Evolutionary conservation across 2,888 invertebrate genomes (phyloP), one percentile per base, ranked within the genome.

Genomic region (Bibio marci): DNA sequence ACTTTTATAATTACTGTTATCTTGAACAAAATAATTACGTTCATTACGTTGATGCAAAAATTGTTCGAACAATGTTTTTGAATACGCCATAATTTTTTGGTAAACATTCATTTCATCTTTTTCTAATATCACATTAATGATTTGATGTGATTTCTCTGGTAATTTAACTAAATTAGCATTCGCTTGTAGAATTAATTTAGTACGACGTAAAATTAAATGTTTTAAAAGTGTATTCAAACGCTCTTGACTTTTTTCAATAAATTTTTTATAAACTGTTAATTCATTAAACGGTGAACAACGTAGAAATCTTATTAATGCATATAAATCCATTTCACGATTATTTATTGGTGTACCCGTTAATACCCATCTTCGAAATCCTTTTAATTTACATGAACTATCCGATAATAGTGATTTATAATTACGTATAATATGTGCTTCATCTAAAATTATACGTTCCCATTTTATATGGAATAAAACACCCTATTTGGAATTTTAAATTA

Each of bases 271-370:
- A 45, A 88, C 77, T 11, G 61, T 63, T 32, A 83, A 64, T 46
- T 95, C 91, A 55, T 91, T 83, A 57, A 95, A 94, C 1, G 95
- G 95, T 7, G 77, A 67, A 52, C 86, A 85, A 12, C 75, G 64
- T 8, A 97, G 59, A 58, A 91, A 97, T 57, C 90, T 82, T 12
- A 86, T 55, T 34, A 86, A 59, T 1, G 83, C 73, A 59, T 75
- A 87, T 30, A 86, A 64, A 57, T 87, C 92, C 42, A 80, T 61
- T 54, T 90, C 81, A 56, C 87, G 83, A 58, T 97, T 97, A 53
- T 95, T 95, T 31, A 97, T 80, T 0, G 95, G 95, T 0, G 94
- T 94, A 19, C 95, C 95, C 0, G 94, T 91, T 15, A 95, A 68
- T 1, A 78, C 80, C 87, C 87, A 90, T 11, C 88, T 73, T 2